These are phyloP conservation scores for Drosophila nikananu DNA, from an alignment of 1,140 invertebrate species.

Conservation along the genomic window DNA sequence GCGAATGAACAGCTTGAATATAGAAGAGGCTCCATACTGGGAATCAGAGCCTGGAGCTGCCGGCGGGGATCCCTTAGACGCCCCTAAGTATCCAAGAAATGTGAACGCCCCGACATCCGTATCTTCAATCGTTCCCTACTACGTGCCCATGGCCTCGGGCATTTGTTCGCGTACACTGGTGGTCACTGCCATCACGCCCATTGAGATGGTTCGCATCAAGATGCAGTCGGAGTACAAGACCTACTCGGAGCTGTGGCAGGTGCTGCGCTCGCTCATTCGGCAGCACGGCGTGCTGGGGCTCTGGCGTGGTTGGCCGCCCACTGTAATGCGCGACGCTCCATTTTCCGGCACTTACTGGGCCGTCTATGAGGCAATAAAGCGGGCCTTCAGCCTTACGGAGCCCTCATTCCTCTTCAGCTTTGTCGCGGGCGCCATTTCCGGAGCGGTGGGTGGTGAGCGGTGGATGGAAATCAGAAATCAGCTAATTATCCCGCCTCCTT, in stretches of 20 bases:
- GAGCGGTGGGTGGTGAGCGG: constrained; percentile 92
- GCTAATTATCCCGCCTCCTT: neutral
- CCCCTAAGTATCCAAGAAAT: neutral
- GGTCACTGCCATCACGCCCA: constrained; percentile 95
- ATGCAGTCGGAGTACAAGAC: constrained; percentile 97
- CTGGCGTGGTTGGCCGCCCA: constrained; percentile 95
- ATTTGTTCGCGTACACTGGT: constrained; percentile 92
- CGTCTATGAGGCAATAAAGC: constrained; percentile 95
- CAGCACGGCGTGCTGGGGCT: constrained; percentile 92
- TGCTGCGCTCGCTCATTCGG: constrained; percentile 88
- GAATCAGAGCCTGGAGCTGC: neutral
- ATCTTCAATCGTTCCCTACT: constrained; percentile 86
- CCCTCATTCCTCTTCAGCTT: constrained; percentile 94
- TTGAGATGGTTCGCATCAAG: constrained; percentile 98
- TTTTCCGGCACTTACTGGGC: constrained; percentile 99
- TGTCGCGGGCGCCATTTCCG: constrained; percentile 93
- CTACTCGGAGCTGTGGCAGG: constrained; percentile 89
- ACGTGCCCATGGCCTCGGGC: constrained; percentile 93
- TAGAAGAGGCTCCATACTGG: neutral
- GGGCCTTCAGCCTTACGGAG: constrained; percentile 86
- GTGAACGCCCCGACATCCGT: neutral
- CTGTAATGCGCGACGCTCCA: constrained; percentile 97
- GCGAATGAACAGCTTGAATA: neutral
- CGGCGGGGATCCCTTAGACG: constrained; percentile 19
- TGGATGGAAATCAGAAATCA: neutral